These are phyloP conservation scores for Phortica okadai DNA, from an alignment of 2,888 invertebrate species.

Conservation along the genomic window DNA sequence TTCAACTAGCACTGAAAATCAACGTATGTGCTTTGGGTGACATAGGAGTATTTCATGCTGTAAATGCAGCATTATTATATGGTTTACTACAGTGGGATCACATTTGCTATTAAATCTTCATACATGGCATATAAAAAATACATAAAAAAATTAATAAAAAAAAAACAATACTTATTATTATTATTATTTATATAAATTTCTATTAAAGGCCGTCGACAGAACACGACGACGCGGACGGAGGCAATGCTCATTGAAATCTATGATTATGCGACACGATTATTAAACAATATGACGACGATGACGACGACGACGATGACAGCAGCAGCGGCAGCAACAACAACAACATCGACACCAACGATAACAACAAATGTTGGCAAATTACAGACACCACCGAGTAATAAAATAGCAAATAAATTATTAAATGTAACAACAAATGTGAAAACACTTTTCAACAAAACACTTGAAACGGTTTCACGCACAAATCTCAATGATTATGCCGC, in stretches of 20 bases:
- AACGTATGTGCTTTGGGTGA: too few relatives aligned
- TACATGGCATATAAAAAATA: too few relatives aligned
- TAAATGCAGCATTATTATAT: too few relatives aligned
- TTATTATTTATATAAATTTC: too few relatives aligned
- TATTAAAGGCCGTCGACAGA: too few relatives aligned
- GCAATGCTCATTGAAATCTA: slow-evolving; percentile 64
- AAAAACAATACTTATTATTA: too few relatives aligned
- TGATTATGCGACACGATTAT: slow-evolving; percentile 69
- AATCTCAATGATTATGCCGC: slow-evolving; percentile 56
- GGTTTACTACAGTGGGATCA: too few relatives aligned
- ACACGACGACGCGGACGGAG: background rate
- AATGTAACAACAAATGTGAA: slow-evolving; percentile 61
- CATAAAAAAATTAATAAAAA: too few relatives aligned
- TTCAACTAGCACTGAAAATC: too few relatives aligned
- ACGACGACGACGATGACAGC: slow-evolving; percentile 42
- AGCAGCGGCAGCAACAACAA: slow-evolving; percentile 37
- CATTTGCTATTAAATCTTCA: too few relatives aligned
- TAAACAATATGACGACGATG: slow-evolving; percentile 64
- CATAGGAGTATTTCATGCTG: too few relatives aligned
- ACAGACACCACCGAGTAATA: slow-evolving; percentile 51
- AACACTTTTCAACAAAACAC: slow-evolving; percentile 61
- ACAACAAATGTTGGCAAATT: slow-evolving; percentile 13
- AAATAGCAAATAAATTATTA: slow-evolving; percentile 54
- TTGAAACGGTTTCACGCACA: slow-evolving; percentile 55
- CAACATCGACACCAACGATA: slow-evolving; percentile 27